Evolutionary conservation across 2,888 invertebrate species (phyloP), one percentile per base, ranked within the genome.

Genomic region (Catocala nupta): DNA sequence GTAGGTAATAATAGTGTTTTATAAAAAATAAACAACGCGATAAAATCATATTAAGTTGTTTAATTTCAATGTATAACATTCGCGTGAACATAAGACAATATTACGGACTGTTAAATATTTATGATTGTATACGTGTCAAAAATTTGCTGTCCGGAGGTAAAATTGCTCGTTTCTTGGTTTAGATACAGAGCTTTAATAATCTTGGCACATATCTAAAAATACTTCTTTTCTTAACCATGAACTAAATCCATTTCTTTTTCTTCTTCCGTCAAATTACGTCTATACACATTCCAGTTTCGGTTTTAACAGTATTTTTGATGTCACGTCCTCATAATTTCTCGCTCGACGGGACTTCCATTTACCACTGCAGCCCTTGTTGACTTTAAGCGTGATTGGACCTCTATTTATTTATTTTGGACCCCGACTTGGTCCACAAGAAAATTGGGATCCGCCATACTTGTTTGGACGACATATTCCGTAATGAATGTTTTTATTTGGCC

Each of bases 331-430:
- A 75, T 76, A 67, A 78, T 78, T 75, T 78, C 47, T 61, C 78
- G 75, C 64, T 69, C 63, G 66, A 62, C 67, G 66, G 73, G 64
- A 76, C 65, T 73, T 64, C 65, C 63, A 73, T 77, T 71, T 70
- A 45, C 65, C 59, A 65, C 53, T 68, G 73, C 77, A 68, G 55
- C 72, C 70, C 70, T 67, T 79, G 77, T 79, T 79, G 70, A 76
- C 71, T 65, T 71, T 56, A 54, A 70, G 58, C 77, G 67, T 79
- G 80, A 78, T 78, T 77, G 78, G 73, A 59, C 71, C 70, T 69
- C 68, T 75, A 71, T 77, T 78, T 78, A 69, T 78, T 78, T 78
- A 78, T 73, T 78, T 73, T 75, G 75, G 79, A 70, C 73, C 74
- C 59, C 59, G 50, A 51, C 59, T 67, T 63, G 53, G 70, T 68